phyloP scores from a whole-genome alignment of 2,113 vertebrate genomes.

The Myanophis thanlyinensis region DNA sequence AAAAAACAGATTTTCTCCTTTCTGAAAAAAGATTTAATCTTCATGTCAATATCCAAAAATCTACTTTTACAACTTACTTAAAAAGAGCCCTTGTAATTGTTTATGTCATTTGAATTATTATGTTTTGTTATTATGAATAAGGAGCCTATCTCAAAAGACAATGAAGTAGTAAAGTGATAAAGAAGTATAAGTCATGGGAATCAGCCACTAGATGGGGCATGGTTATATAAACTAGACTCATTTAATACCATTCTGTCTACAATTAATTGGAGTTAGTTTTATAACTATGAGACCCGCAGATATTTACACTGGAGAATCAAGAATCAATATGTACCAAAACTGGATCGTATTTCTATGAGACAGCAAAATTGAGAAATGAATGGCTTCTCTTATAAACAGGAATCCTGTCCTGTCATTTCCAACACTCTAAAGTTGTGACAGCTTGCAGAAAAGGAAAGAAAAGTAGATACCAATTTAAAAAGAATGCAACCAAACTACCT shows the following conservation, averaged over 20 bases:
- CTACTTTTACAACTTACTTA: neutral
- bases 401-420: neutral
- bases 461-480: neutral
- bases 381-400: neutral
- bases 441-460: neutral
- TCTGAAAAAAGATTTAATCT: neutral
- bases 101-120: neutral
- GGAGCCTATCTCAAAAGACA: neutral
- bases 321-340: neutral
- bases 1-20: neutral
- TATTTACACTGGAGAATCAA: neutral
- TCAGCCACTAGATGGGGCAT: constrained; percentile 17
- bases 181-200: neutral
- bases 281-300: neutral
- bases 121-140: neutral
- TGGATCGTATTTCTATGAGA: neutral
- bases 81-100: neutral
- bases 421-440: neutral
- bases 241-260: neutral
- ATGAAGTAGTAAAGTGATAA: neutral
- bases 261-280: neutral
- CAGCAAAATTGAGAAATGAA: neutral
- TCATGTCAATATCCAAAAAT: neutral
- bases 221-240: neutral
- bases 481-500: neutral